phyloP scores from a whole-genome alignment of 2,113 vertebrate genomes.

The Amblyornis subalaris region DNA sequence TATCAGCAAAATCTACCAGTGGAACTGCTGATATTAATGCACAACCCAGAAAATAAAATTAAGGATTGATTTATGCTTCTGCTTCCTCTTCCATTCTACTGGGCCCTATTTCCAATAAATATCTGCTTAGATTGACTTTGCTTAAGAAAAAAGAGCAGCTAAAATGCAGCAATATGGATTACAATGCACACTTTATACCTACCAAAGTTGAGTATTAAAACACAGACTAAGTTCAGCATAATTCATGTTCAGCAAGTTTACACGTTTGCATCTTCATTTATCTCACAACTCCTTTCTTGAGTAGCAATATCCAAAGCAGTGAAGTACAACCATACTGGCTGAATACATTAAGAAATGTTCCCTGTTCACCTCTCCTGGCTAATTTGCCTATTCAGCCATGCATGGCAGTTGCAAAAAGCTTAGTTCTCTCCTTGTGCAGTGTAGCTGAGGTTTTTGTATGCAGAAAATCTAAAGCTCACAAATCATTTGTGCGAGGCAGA shows the following conservation, averaged over 20 bases:
- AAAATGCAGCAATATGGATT: neutral
- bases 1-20: neutral
- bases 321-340: neutral
- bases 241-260: neutral
- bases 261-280: neutral
- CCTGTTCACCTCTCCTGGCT: neutral
- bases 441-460: neutral
- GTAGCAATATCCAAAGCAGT: neutral
- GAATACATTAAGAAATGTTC: neutral
- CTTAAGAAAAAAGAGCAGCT: neutral
- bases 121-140: neutral
- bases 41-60: neutral
- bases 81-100: neutral
- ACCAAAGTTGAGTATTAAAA: neutral
- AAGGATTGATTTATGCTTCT: neutral
- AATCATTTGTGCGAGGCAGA: neutral
- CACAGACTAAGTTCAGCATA: neutral
- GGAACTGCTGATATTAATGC: neutral
- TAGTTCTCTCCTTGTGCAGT: neutral
- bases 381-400: neutral
- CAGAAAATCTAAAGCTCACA: neutral
- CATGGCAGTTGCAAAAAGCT: neutral
- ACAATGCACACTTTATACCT: neutral
- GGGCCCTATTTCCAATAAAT: neutral
- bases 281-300: neutral